Base-by-base conservation (phyloP, 2,113 vertebrate genomes). In the Glaucomys volans region DNA sequence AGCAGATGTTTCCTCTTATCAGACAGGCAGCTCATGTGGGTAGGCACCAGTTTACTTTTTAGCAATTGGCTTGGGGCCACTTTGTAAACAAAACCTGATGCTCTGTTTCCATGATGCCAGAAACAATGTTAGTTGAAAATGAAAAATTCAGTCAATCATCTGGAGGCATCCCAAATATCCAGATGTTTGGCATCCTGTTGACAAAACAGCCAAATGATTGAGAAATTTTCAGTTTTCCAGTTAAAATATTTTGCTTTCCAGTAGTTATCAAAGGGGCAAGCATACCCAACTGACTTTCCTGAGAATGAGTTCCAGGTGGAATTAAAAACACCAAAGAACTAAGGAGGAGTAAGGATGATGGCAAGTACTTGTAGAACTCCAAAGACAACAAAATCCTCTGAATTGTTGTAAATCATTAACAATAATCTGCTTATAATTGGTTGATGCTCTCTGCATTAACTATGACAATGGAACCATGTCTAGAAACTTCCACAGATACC, bases 181-280 rank as follows among this genome's bases (percentile, higher is more conserved):
- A 97, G 96, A 97, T 98, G 96, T 93, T 94, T 97, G 94, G 96
- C 90, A 81, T 71, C 75, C 20, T 81, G 94, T 91, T 42, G 95
- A 90, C 87, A 94, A 92, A 97, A 74, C 35, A 93, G 77, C 77
- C 90, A 95, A 94, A 93, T 87, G 71, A 89, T 42, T 62, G 44
- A 42, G 92, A 84, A 95, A 72, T 77, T 64, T 95, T 95, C 71
- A 95, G 71, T 92, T 93, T 95, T 87, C 59, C 59, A 69, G 52
- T 87, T 52, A 87, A 71, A 81, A n/a, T 88, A 24, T 76, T 96
- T 80, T 89, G 50, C 80, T 92, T 44, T 96, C 83, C 42, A 42
- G 79, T 87, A 94, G 74, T 87, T 83, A 95, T 91, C 94, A 84
- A 95, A 96, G 66, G 32, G 47, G 20, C 18, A 93, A 81, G 80